phyloP scores from a whole-genome alignment of 1,140 invertebrate genomes.

The Patella vulgata region DNA sequence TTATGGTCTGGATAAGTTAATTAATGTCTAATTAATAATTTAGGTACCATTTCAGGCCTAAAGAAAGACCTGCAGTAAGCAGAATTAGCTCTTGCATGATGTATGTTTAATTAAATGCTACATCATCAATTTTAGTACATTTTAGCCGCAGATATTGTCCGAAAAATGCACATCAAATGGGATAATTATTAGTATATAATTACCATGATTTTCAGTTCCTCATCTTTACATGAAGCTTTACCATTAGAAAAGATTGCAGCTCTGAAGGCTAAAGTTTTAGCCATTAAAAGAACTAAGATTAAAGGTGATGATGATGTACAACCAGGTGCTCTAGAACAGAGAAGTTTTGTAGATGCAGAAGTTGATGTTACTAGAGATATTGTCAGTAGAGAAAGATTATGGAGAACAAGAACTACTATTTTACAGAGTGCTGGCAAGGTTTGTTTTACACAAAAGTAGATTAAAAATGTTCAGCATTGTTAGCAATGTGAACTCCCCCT shows the following conservation, averaged over 20 bases:
- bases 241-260: constrained; percentile 97
- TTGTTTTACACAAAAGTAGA: constrained; percentile 25
- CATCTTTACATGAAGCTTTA: constrained; percentile 87
- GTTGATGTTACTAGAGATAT: constrained; percentile 96
- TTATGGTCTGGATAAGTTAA: no score
- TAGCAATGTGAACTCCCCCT: no score
- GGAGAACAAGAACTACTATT: constrained; percentile 94
- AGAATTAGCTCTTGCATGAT: no score
- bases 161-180: no score
- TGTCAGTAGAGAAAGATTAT: constrained; percentile 91
- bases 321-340: constrained; percentile 75
- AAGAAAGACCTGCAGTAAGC: no score
- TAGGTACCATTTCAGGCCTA: no score
- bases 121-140: no score
- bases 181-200: no score
- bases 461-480: not conserved
- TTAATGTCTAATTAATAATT: no score
- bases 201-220: constrained; percentile 44
- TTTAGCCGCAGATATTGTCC: no score
- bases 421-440: constrained; percentile 94
- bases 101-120: no score
- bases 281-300: constrained; percentile 95
- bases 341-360: constrained; percentile 92
- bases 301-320: constrained; percentile 78
- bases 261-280: constrained; percentile 96